Base-by-base conservation (phyloP, 2,113 vertebrate genomes). In the Muntiacus muntjak region DNA sequence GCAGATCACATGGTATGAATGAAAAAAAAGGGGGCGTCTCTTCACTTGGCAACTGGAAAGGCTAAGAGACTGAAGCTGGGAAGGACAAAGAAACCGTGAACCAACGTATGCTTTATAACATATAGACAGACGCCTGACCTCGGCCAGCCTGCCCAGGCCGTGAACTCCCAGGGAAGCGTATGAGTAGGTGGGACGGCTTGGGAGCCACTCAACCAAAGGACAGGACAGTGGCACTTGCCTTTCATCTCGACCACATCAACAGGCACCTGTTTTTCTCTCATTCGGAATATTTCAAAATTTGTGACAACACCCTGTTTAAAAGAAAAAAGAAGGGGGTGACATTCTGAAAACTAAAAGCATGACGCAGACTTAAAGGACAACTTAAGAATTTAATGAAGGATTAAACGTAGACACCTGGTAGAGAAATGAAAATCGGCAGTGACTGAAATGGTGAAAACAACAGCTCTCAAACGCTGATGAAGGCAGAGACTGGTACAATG, bases 171-270 rank as follows among this genome's bases (percentile, higher is more conserved):
- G 2, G 23, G 9, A 21, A 23, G 33, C 5, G 7, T 1, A 2
- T 8, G 21, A 64, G 50, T 3, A 28, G 13, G 8, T 0, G 1
- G 13, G 13, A 28, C 0, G 8, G 47, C 67, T n/a, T 33, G 1
- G 23, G 23, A 26, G 10, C 28, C 16, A 0, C 21, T 28, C 3
- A 1, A 1, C 54, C 21, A 25, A 1, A 1, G 23, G 91, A 23
- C 2, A 2, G 64, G 8, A 93, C 57, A 33, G 0, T 1, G 55
- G 60, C 30, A 93, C 98, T 99, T 97, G 99, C 99, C 99, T 99
- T 99, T 99, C 99, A 99, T 99, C 96, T 99, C 99, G 52, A 99
- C 99, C 89, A 99, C 99, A 96, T 99, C 99, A 0, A 99, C 99
- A 74, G 99, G 99, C 88, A 99, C 99, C 97, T 99, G 99, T 85